Conservation (phyloP, 2,113 vertebrate genomes). For the Rhadina sibilatrix region DNA sequence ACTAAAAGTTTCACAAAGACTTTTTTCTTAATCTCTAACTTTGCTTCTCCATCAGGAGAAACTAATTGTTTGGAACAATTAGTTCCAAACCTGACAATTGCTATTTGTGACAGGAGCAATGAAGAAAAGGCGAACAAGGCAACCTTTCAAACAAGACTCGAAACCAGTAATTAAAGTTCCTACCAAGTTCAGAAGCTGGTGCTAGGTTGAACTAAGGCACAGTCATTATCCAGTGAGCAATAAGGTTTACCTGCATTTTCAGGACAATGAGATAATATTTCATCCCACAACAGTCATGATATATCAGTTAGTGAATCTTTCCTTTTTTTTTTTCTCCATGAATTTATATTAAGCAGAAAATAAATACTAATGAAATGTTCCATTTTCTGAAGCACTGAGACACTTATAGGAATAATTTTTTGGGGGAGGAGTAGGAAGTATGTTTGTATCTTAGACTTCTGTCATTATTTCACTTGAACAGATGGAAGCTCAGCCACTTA, state of each 20-base stretch:
- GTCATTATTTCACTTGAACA: neutral
- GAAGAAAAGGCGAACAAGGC: neutral
- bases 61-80: neutral
- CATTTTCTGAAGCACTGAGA: neutral
- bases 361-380: neutral
- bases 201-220: neutral
- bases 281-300: neutral
- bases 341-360: neutral
- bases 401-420: neutral
- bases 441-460: constrained; percentile 1
- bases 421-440: neutral
- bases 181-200: neutral
- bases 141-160: neutral
- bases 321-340: neutral
- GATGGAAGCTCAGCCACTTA: constrained; percentile 16
- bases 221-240: neutral
- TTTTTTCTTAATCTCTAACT: neutral
- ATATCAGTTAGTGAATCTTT: neutral
- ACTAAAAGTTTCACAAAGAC: neutral
- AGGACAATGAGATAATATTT: neutral
- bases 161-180: neutral
- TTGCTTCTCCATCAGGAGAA: neutral
- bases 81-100: neutral
- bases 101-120: neutral
- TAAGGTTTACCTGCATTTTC: neutral